Evolutionary conservation across 1,140 invertebrate genomes (phyloP).

Genomic region (Sipha flava): DNA sequence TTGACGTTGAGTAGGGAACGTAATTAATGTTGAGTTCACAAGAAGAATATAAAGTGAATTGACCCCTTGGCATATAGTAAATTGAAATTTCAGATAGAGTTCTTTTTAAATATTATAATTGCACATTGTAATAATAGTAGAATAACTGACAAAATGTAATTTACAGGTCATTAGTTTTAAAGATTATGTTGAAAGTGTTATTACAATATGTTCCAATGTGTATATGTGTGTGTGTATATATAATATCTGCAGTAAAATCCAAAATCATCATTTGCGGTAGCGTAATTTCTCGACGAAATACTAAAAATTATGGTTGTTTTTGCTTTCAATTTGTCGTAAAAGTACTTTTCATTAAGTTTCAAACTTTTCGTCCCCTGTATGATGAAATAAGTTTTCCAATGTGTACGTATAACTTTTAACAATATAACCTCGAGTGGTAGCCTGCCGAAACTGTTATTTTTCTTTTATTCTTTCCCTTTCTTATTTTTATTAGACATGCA

Average conservation of each 20-base stretch:
- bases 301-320: constrained; percentile 4
- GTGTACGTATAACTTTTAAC: constrained; percentile 4
- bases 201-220: no score
- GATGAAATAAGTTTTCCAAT: constrained; percentile 30
- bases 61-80: not conserved
- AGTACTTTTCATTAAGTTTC: constrained; percentile 22
- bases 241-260: no score
- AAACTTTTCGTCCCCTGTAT: constrained; percentile 7
- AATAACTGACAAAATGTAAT: no score
- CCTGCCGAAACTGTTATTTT: not conserved
- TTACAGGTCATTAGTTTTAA: no score
- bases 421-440: not conserved
- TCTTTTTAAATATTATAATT: not conserved
- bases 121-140: not conserved
- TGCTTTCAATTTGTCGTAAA: constrained; percentile 11
- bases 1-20: constrained; percentile 17
- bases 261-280: not conserved
- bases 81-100: not conserved
- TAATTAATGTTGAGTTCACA: constrained; percentile 12
- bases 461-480: not conserved
- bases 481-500: not conserved
- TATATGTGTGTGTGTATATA: no score
- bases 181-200: no score
- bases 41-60: constrained; percentile 6
- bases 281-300: not conserved